Percentiles rank a stretch among this genome's conserved stretches.
Conservation (phyloP, 2,113 vertebrate species). For the Anhinga anhinga region DNA sequence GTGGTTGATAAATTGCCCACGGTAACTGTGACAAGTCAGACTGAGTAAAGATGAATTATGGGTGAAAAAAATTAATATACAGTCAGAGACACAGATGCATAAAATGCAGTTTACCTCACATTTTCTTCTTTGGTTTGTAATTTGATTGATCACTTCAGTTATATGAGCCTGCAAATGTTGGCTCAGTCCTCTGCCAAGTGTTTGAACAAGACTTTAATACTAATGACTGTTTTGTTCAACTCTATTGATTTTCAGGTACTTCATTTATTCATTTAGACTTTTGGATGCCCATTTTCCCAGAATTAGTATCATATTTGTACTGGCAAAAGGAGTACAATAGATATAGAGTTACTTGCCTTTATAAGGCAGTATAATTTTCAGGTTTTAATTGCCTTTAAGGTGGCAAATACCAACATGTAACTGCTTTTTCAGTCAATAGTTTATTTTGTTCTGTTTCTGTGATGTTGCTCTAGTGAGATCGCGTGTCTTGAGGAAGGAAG, state of each 20-base stretch:
- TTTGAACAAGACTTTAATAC: slow-evolving; percentile 52
- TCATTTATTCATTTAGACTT: slow-evolving; percentile 13
- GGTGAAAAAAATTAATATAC: neutral
- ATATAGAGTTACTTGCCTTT: neutral
- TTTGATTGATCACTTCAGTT: slow-evolving; percentile 51
- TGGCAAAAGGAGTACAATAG: neutral
- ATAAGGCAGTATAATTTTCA: neutral
- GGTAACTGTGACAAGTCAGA: slow-evolving; percentile 13
- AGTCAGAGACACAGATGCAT: slow-evolving; percentile 9
- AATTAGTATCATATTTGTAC: slow-evolving; percentile 6
- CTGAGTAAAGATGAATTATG: slow-evolving; percentile 30
- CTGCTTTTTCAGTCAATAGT: neutral
- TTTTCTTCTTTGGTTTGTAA: slow-evolving; percentile 45
- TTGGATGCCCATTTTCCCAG: slow-evolving; percentile 13
- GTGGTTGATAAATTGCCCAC: slow-evolving; percentile 31
- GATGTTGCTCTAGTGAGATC: neutral
- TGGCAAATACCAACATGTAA: neutral
- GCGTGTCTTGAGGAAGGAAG: neutral
- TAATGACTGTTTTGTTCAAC: slow-evolving; percentile 46
- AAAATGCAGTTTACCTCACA: slow-evolving; percentile 42
- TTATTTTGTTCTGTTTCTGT: neutral
- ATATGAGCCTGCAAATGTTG: slow-evolving; percentile 31
- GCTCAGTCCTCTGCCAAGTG: slow-evolving; percentile 8
- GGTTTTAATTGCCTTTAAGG: neutral
- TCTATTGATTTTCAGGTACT: slow-evolving; percentile 47